Base-by-base conservation (phyloP, 1,140 invertebrate genomes). In the Pseudobourletiella spinata region DNA sequence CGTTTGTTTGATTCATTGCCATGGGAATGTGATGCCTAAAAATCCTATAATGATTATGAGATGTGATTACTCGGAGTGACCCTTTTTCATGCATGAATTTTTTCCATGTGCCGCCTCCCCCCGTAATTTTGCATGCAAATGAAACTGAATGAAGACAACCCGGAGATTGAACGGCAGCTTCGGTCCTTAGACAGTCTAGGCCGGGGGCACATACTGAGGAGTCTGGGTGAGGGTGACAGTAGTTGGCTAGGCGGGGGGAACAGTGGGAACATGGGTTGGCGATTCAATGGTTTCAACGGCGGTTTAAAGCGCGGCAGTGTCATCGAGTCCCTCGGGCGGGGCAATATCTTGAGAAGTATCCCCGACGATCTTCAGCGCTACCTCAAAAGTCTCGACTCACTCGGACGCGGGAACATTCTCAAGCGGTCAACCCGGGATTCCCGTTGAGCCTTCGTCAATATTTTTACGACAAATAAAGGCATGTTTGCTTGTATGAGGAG, bases 351-450 rank as follows among this genome's bases (percentile, higher is more conserved):
- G 1, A 54, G 68, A 11, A 54, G 56, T 24, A 69, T 75, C 58
- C 65, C 76, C n/a, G 66, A 72, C 20, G 73, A 80, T 50, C 77
- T 76, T 26, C 68, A 44, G n/a, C 29, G 16, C 20, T 62, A 16
- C 59, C 48, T 51, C 52, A 42, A 56, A 29, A 59, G 58, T 39
- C 24, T 67, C 28, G 63, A 70, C 46, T 67, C 69, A 25, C 60
- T 71, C n/a, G 71, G 71, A 1, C 70, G 72, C 8, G 73, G 71
- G 1, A 71, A 73, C 25, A 76, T 65, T 32, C 57, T 66, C 1
- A 67, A 69, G 30, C 56, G 64, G 50, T 43, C 64, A 16, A 59
- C 46, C 30, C 14, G 62, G 35, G 57, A 64, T n/a, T 54, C 24
- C 35, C 20, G 30, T 22, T 48, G 18, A 48, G n/a, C n/a, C n/a